Conservation (phyloP, 2,113 vertebrate genomes). For the Arothron firmamentum region DNA sequence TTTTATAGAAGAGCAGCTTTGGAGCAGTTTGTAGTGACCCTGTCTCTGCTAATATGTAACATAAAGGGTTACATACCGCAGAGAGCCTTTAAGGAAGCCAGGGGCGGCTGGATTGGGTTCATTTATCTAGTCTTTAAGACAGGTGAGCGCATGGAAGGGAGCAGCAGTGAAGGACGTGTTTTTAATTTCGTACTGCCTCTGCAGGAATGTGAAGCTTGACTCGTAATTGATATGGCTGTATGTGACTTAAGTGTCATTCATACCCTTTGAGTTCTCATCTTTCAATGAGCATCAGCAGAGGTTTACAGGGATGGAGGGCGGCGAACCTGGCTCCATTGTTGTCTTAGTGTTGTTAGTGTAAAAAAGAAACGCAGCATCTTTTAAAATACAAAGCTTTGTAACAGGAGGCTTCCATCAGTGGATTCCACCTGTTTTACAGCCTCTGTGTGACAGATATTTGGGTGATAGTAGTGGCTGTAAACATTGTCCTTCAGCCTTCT, state of each 20-base stretch:
- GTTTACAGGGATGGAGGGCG: background rate
- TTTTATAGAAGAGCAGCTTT: conserved; percentile 31
- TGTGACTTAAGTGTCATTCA: conserved; percentile 3
- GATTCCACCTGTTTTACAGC: conserved; percentile 10
- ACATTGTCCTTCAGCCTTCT: conserved; percentile 30
- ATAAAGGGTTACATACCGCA: too few species aligned
- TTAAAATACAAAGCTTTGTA: background rate
- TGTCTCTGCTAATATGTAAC: background rate
- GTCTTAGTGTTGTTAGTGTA: background rate
- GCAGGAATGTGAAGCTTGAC: too few species aligned
- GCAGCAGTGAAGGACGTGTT: background rate
- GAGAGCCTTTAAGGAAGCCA: conserved; percentile 3
- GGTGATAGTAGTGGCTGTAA: conserved; percentile 10
- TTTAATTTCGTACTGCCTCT: too few species aligned
- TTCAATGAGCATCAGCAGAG: background rate
- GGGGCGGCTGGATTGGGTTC: background rate
- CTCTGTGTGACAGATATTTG: background rate
- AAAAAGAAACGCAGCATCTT: background rate
- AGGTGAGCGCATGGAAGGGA: background rate
- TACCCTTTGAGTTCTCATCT: conserved; percentile 8
- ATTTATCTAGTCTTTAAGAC: background rate
- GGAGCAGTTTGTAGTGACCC: conserved; percentile 12
- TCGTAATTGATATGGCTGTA: background rate
- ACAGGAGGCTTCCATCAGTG: background rate
- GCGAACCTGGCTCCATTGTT: background rate